Percentiles rank a stretch among this genome's conserved stretches.
Conservation (phyloP, 2,113 vertebrate genomes). For the Monarcha castaneiventris region DNA sequence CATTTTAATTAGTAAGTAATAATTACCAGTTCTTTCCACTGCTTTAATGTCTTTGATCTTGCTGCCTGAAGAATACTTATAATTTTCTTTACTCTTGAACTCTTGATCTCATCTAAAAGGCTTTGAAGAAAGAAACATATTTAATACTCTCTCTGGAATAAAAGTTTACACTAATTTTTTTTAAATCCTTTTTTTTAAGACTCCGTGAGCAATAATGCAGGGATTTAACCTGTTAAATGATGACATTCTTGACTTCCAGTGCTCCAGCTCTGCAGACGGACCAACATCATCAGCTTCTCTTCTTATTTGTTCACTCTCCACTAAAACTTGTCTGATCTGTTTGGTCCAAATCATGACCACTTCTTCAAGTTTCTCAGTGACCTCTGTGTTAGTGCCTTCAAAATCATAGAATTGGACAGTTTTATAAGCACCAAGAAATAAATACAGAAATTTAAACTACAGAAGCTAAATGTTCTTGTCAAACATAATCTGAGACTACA, state of each 20-base stretch:
- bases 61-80: conserved; percentile 80
- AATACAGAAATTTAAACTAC: not conserved
- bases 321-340: conserved; percentile 79
- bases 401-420: not conserved
- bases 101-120: conserved; percentile 82
- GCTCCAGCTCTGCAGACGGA: conserved; percentile 79
- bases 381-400: conserved; percentile 74
- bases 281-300: conserved; percentile 80
- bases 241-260: conserved; percentile 81
- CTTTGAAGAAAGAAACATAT: conserved; percentile 61
- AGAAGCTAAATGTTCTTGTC: not conserved
- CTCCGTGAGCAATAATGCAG: not conserved
- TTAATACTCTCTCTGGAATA: not conserved
- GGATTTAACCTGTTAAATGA: conserved; percentile 77
- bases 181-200: not conserved
- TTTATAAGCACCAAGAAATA: not conserved
- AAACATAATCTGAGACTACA: not conserved
- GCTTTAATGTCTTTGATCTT: conserved; percentile 72
- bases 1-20: not conserved
- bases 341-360: conserved; percentile 73
- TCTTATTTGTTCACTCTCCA: conserved; percentile 80
- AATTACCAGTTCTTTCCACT: conserved; percentile 82
- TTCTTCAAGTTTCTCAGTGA: conserved; percentile 76
- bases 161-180: not conserved
- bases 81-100: conserved; percentile 78